Conservation (phyloP, 1,140 invertebrate genomes). For the Carposina sasakii region DNA sequence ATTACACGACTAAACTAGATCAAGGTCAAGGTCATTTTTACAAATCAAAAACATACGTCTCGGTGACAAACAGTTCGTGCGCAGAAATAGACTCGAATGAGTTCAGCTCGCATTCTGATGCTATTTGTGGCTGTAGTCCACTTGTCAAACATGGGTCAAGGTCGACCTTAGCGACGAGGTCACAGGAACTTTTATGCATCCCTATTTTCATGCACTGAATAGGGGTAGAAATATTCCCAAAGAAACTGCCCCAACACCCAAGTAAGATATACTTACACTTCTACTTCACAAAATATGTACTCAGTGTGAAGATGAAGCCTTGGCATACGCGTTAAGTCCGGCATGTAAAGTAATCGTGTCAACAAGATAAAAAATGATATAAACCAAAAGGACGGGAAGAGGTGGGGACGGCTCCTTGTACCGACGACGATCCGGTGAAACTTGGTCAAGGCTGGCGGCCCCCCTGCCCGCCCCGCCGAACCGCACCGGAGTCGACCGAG, state of each 20-base stretch:
- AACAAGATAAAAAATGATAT: constrained; percentile 63
- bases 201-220: too few species aligned
- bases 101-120: constrained; percentile 55
- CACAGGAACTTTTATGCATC: too few species aligned
- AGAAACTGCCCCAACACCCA: too few species aligned
- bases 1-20: constrained; percentile 66
- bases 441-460: constrained; percentile 65
- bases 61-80: constrained; percentile 49
- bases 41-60: constrained; percentile 65
- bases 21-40: constrained; percentile 72
- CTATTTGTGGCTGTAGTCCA: constrained; percentile 54
- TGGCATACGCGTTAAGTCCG: constrained; percentile 43
- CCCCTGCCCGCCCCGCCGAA: constrained; percentile 37
- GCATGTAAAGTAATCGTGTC: constrained; percentile 61
- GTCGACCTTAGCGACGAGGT: constrained; percentile 43
- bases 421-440: constrained; percentile 61
- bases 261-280: too few species aligned
- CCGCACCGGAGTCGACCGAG: constrained; percentile 42
- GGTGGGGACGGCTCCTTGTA: constrained; percentile 68
- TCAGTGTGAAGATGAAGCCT: constrained; percentile 42
- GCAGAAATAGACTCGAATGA: constrained; percentile 54
- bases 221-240: too few species aligned
- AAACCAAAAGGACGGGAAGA: constrained; percentile 67
- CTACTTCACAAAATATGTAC: too few species aligned
- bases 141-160: constrained; percentile 61